Evolutionary conservation across 2,113 vertebrate genomes (phyloP).

Genomic region (Anser brachyrhynchus): DNA sequence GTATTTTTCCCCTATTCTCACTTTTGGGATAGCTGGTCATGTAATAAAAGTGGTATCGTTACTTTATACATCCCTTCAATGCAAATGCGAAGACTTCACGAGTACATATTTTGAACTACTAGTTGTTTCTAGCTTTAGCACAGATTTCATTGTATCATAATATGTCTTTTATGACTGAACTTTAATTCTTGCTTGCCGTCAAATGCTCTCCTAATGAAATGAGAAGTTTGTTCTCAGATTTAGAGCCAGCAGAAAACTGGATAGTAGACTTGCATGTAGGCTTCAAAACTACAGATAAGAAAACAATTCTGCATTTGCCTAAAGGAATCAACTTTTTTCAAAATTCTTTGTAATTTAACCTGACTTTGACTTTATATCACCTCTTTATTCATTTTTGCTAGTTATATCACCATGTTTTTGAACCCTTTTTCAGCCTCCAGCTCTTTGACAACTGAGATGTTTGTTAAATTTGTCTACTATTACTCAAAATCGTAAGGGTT

Average conservation of each 20-base stretch:
- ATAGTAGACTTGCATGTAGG: not conserved
- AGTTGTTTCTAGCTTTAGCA: not conserved
- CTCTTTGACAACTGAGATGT: not conserved
- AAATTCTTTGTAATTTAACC: not conserved
- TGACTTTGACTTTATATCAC: accelerated
- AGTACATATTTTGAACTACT: not conserved
- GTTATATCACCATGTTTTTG: not conserved
- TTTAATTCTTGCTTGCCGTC: not conserved
- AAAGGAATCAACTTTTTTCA: not conserved
- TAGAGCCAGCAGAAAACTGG: not conserved
- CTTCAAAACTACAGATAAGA: not conserved
- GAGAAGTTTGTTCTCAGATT: not conserved
- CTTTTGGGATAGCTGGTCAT: not conserved
- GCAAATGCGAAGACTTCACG: not conserved
- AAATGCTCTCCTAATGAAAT: not conserved
- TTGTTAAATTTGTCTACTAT: not conserved
- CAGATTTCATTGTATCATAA: not conserved
- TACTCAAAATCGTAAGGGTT: not conserved
- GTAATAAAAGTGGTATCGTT: not conserved
- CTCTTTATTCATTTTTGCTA: not conserved
- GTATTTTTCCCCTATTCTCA: not conserved
- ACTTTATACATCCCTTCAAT: not conserved
- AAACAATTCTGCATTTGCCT: not conserved
- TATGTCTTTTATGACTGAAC: not conserved
- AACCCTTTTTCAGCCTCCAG: not conserved